phyloP scores from a whole-genome alignment of 1,140 invertebrate genomes.

The Notospermus geniculatus region DNA sequence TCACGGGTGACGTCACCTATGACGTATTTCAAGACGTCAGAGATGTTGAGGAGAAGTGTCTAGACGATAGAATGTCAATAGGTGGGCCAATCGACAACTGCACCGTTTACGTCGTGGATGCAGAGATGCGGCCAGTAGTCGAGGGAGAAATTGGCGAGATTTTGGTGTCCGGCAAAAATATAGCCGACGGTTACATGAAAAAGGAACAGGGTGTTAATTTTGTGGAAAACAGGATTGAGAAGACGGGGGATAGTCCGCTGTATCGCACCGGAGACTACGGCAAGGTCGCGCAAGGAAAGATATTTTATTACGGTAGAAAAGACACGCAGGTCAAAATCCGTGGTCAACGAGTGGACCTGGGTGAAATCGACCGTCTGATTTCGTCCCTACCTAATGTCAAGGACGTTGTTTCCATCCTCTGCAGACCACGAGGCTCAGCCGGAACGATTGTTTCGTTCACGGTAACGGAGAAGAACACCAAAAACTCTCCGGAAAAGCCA shows the following conservation, averaged over 20 bases:
- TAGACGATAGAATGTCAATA: conserved; percentile 1
- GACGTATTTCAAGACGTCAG: background rate
- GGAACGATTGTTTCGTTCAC: no score
- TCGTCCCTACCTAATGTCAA: background rate
- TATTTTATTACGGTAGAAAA: background rate
- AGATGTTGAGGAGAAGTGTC: background rate
- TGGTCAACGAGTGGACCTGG: background rate
- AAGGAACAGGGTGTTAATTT: background rate
- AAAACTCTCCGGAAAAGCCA: no score
- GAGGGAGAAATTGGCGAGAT: background rate
- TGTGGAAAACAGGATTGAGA: background rate
- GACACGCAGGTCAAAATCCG: conserved; percentile 6
- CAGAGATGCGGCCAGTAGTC: background rate
- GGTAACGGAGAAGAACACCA: no score
- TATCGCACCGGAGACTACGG: background rate
- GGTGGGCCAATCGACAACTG: conserved; percentile 1
- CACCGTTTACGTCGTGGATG: conserved; percentile 7
- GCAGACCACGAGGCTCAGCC: no score
- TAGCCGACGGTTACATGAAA: conserved; percentile 5
- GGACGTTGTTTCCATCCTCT: no score
- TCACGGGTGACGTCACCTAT: conserved; percentile 6
- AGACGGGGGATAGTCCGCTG: background rate
- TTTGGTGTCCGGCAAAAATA: background rate
- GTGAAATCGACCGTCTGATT: background rate
- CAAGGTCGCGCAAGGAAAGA: background rate